phyloP scores from a whole-genome alignment of 1,140 invertebrate genomes.

The Diorhabda sublineata region DNA sequence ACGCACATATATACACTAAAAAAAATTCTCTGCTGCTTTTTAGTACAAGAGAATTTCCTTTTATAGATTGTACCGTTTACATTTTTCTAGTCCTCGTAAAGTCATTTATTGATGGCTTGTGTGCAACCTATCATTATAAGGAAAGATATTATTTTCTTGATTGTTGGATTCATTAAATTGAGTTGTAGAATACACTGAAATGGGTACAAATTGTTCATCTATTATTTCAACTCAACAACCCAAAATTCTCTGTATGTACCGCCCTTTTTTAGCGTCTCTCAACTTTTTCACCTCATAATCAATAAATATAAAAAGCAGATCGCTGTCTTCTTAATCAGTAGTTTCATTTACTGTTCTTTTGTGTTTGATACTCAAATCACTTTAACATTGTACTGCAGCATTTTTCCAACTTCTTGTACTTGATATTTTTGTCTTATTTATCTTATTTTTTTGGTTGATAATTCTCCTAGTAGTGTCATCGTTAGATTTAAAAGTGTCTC shows the following conservation, averaged over 20 bases:
- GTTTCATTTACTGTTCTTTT: conserved; percentile 1
- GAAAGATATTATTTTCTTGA: background rate
- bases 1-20: background rate
- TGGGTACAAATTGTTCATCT: conserved; percentile 7
- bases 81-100: background rate
- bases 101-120: background rate
- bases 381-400: conserved; percentile 5
- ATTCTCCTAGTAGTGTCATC: background rate
- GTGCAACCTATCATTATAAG: too few relatives aligned
- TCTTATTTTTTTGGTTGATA: background rate
- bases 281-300: conserved; percentile 1
- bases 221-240: conserved; percentile 1
- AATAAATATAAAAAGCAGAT: conserved; percentile 7
- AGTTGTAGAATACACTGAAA: conserved; percentile 7
- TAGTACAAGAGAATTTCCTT: background rate
- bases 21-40: background rate
- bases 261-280: conserved; percentile 2
- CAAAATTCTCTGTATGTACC: conserved; percentile 11
- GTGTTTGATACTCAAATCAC: conserved; percentile 11
- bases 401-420: conserved; percentile 6
- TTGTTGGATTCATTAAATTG: conserved; percentile 12
- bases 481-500: conserved; percentile 3
- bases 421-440: conserved; percentile 4
- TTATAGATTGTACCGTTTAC: background rate
- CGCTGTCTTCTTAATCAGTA: conserved; percentile 9